Conservation (phyloP, 2,797 vertebrate species). For the Bradypodion pumilum region DNA sequence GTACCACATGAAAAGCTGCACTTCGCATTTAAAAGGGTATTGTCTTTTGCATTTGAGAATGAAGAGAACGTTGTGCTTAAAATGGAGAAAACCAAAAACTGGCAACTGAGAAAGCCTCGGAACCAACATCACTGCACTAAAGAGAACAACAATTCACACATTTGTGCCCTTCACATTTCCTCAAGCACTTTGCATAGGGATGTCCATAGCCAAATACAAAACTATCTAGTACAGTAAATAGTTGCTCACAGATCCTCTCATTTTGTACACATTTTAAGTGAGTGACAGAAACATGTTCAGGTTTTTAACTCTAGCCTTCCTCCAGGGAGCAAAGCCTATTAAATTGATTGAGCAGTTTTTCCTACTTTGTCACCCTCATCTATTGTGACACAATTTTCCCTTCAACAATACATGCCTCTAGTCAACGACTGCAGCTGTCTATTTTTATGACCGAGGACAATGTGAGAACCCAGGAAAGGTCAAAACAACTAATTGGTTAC, state of each 20-base stretch:
- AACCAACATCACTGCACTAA: not conserved
- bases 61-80: not conserved
- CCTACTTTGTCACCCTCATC: conserved; percentile 25
- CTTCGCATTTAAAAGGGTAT: not conserved
- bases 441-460: conserved; percentile 36
- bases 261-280: conserved; percentile 5
- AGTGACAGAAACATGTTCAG: not conserved
- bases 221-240: not conserved
- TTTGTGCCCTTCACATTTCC: not conserved
- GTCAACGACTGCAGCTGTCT: conserved; percentile 11
- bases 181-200: not conserved
- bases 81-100: not conserved
- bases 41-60: not conserved
- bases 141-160: not conserved
- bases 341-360: conserved; percentile 34
- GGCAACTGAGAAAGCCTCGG: not conserved
- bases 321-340: conserved; percentile 15
- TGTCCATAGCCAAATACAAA: not conserved
- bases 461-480: conserved; percentile 18
- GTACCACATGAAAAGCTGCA: not conserved
- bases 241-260: not conserved
- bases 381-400: conserved; percentile 20
- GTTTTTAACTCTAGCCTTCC: conserved; percentile 15
- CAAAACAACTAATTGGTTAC: conserved; percentile 35
- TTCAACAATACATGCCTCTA: conserved; percentile 24